These are phyloP conservation scores for Procambarus virginalis DNA, from an alignment of 1,140 invertebrate genomes.

Conservation along the genomic window DNA sequence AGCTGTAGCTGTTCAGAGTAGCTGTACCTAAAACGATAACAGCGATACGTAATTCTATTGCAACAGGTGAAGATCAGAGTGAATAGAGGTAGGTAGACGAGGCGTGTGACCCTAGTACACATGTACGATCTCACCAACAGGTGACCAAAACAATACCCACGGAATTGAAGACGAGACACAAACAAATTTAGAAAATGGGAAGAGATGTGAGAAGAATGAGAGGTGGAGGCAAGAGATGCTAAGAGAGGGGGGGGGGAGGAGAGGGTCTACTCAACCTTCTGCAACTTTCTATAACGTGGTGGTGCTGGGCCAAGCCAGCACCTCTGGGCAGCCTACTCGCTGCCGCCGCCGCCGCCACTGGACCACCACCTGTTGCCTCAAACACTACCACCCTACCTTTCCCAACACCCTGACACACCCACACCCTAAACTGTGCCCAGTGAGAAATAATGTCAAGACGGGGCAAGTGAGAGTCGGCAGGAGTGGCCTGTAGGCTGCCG, in stretches of 20 bases:
- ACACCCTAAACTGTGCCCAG: not conserved
- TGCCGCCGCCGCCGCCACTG: not conserved
- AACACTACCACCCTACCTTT: not conserved
- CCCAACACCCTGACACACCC: not conserved
- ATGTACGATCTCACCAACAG: too few species aligned
- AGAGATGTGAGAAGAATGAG: too few species aligned
- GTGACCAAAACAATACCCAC: too few species aligned
- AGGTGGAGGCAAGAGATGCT: not conserved
- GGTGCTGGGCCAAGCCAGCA: not conserved
- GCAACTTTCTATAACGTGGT: slow-evolving; percentile 7
- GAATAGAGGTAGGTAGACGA: too few species aligned
- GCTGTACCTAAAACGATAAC: too few species aligned
- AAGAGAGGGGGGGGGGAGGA: not conserved
- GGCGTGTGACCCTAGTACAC: too few species aligned
- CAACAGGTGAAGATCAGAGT: too few species aligned
- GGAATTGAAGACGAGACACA: too few species aligned
- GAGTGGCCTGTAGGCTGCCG: not conserved
- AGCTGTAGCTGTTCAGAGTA: too few species aligned
- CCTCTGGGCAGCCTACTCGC: not conserved
- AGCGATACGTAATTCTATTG: too few species aligned
- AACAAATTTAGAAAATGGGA: too few species aligned
- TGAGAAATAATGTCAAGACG: not conserved
- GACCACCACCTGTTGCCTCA: not conserved
- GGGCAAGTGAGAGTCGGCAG: not conserved
- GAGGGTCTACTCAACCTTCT: not conserved